phyloP scores from a whole-genome alignment of 2,113 vertebrate species.

The Antennarius striatus region DNA sequence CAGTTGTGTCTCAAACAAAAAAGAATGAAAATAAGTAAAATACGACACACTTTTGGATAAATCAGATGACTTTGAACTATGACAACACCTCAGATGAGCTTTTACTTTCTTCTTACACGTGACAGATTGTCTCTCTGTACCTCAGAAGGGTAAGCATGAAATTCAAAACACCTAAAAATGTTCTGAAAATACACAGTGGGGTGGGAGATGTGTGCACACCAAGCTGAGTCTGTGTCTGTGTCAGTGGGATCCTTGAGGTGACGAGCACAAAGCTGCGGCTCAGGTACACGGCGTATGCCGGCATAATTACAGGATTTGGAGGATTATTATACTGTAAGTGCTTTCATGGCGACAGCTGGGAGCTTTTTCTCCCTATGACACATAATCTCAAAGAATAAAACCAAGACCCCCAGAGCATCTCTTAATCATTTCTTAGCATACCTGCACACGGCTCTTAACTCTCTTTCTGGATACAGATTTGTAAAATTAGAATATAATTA shows the following conservation, averaged over 20 bases:
- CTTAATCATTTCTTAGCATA: constrained; percentile 81
- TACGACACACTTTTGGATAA: constrained; percentile 28
- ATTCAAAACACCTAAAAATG: constrained; percentile 70
- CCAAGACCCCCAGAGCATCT: constrained; percentile 76
- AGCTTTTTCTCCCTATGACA: constrained; percentile 79
- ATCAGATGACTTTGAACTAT: constrained; percentile 44
- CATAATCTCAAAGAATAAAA: constrained; percentile 82
- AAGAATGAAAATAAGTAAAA: neutral
- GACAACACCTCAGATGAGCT: constrained; percentile 54
- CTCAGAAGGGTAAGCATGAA: constrained; percentile 63
- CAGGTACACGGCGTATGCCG: constrained; percentile 81
- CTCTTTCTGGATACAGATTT: constrained; percentile 68
- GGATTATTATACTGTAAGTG: constrained; percentile 83
- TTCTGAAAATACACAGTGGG: constrained; percentile 68
- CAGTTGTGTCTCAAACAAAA: too few relatives aligned
- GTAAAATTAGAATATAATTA: constrained; percentile 76
- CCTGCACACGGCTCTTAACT: constrained; percentile 77
- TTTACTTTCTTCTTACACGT: constrained; percentile 49
- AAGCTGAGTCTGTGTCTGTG: constrained; percentile 72
- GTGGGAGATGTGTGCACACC: constrained; percentile 68
- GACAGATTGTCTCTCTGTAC: constrained; percentile 70
- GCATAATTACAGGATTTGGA: constrained; percentile 85
- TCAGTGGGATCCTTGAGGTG: constrained; percentile 77
- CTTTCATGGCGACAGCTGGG: constrained; percentile 81
- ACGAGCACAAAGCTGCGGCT: constrained; percentile 76